Evolutionary conservation across 2,888 invertebrate genomes (phyloP).

Genomic region (Tigriopus californicus): DNA sequence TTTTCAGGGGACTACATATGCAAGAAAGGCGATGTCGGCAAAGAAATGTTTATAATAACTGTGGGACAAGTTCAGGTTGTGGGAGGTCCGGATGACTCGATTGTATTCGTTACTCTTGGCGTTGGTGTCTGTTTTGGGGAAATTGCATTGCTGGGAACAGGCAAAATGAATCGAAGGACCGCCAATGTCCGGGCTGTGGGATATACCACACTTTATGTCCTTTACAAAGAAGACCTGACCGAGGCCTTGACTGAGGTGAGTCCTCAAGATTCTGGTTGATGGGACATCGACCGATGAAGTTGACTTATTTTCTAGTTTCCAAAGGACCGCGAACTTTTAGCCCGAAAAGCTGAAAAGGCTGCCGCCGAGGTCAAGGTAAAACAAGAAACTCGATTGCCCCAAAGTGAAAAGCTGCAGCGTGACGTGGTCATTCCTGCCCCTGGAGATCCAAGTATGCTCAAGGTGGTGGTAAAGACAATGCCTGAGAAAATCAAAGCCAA

Average conservation of each 20-base stretch:
- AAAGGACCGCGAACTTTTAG: constrained; percentile 6
- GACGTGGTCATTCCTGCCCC: not conserved
- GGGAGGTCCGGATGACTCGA: constrained; percentile 44
- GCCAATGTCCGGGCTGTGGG: constrained; percentile 13
- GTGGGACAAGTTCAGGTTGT: constrained; percentile 67
- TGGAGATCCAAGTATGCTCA: not conserved
- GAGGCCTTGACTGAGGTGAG: not conserved
- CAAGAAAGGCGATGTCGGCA: constrained; percentile 76
- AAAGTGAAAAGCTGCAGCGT: not conserved
- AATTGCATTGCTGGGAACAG: constrained; percentile 49
- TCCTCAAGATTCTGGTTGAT: not conserved
- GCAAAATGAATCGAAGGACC: constrained; percentile 11
- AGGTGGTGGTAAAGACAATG: not conserved
- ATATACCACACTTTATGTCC: constrained; percentile 13
- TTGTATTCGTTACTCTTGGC: constrained; percentile 60
- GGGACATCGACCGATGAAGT: not conserved
- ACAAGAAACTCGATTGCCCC: not conserved
- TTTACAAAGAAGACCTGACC: constrained; percentile 10
- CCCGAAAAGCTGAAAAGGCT: constrained; percentile 6
- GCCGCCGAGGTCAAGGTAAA: constrained; percentile 3
- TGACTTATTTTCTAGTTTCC: not conserved
- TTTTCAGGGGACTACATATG: constrained; percentile 56
- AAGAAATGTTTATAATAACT: constrained; percentile 85
- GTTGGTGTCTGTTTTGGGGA: constrained; percentile 89
- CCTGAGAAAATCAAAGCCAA: not conserved